Evolutionary conservation across 2,888 invertebrate genomes (phyloP).

Genomic region (Protodeltote pygarga): DNA sequence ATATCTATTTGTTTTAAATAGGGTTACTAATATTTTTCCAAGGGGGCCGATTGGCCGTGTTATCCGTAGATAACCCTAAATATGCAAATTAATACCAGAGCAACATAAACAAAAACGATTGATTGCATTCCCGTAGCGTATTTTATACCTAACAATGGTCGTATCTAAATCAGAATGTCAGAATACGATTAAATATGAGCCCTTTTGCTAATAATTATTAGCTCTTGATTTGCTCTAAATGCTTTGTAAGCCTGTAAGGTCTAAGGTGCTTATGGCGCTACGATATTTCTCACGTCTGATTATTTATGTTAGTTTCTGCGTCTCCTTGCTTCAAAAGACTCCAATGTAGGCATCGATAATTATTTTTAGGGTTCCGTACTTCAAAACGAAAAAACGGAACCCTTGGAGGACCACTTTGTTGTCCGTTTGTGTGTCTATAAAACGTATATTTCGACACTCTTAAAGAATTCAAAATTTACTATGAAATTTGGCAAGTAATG

Average conservation of each 20-base stretch:
- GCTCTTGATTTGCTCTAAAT: constrained; percentile 29
- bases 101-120: constrained; percentile 45
- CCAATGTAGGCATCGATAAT: no score
- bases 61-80: constrained; percentile 36
- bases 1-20: constrained; percentile 5
- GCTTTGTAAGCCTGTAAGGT: constrained; percentile 8
- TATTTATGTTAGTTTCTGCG: no score
- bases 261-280: no score
- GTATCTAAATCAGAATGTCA: constrained; percentile 49
- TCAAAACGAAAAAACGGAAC: no score
- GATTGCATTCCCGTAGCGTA: constrained; percentile 39
- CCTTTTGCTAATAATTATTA: constrained; percentile 36
- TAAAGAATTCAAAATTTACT: background rate
- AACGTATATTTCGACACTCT: no score
- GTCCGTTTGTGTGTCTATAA: no score
- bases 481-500: background rate
- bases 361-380: no score
- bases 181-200: constrained; percentile 38
- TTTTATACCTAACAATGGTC: constrained; percentile 51
- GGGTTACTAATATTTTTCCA: constrained; percentile 32
- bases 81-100: constrained; percentile 50
- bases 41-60: constrained; percentile 25
- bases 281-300: no score
- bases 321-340: no score
- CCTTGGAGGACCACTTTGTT: no score